Conservation (phyloP, 2,113 vertebrate genomes). For the Cavia porcellus region DNA sequence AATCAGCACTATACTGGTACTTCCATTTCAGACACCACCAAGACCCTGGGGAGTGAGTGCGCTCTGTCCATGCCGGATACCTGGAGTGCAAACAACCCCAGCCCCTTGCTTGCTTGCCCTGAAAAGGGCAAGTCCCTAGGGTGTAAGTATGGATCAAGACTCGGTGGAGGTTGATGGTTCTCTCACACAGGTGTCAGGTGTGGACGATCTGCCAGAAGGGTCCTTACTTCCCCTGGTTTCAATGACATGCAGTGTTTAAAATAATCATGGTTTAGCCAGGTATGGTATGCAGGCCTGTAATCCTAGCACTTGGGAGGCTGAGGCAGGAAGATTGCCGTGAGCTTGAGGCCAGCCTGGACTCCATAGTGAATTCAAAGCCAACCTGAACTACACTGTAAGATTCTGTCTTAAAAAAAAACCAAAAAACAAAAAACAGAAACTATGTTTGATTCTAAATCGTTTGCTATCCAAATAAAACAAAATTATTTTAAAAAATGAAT, state of each 20-base stretch:
- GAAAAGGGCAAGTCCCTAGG: not conserved
- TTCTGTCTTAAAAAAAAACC: too few species aligned
- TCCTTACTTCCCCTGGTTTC: not conserved
- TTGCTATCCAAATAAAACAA: constrained; percentile 65
- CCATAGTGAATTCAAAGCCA: too few species aligned
- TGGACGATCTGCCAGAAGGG: not conserved
- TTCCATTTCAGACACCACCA: not conserved
- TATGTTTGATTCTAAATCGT: constrained; percentile 3
- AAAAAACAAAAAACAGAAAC: too few species aligned
- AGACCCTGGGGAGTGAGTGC: not conserved
- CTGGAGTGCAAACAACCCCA: not conserved
- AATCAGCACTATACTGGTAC: not conserved
- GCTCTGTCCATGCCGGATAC: not conserved
- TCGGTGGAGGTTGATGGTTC: too few species aligned
- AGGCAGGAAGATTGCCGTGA: too few species aligned
- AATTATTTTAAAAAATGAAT: not conserved
- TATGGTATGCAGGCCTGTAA: too few species aligned
- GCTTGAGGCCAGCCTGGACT: too few species aligned
- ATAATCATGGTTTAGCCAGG: not conserved
- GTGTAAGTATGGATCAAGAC: not conserved
- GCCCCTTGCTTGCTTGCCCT: not conserved
- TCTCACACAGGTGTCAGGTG: not conserved
- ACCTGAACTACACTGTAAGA: too few species aligned
- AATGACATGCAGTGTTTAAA: constrained; percentile 24
- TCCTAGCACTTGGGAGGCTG: too few species aligned